Conservation (phyloP, 2,113 vertebrate species). For the Pluvialis apricaria region DNA sequence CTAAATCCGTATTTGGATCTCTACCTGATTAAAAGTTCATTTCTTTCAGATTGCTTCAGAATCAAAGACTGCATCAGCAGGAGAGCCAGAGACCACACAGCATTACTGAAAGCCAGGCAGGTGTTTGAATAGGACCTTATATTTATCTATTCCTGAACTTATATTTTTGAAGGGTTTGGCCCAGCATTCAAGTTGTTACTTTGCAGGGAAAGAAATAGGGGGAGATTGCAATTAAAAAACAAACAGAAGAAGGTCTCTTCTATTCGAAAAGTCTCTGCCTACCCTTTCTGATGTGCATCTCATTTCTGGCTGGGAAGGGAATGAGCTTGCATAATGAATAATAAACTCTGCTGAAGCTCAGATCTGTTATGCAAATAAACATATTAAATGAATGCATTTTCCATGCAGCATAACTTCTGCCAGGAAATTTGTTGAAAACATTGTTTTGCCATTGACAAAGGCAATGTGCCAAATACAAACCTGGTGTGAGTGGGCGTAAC, state of each 20-base stretch:
- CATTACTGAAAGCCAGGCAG: neutral
- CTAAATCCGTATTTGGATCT: neutral
- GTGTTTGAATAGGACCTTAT: neutral
- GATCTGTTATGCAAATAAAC: conserved; percentile 53
- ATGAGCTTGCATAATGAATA: neutral
- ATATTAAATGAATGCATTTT: conserved; percentile 37
- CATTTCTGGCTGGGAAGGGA: neutral
- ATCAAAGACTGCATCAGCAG: neutral
- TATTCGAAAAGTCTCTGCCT: neutral
- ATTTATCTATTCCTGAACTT: neutral
- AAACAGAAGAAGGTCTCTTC: neutral
- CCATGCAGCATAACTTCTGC: neutral
- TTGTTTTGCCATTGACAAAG: conserved; percentile 39
- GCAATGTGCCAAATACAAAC: conserved; percentile 6
- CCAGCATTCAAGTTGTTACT: neutral
- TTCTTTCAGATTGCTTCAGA: neutral
- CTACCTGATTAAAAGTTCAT: neutral
- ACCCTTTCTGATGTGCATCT: neutral
- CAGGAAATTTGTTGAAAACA: conserved; percentile 38
- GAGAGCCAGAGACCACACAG: neutral
- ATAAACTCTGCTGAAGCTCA: neutral
- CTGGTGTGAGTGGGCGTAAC: neutral
- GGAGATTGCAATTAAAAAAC: neutral
- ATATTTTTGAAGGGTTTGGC: neutral
- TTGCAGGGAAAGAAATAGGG: neutral